These are phyloP conservation scores for Mormyrus hasselquistii DNA, from an alignment of 2,797 vertebrate genomes.

Conservation along the genomic window DNA sequence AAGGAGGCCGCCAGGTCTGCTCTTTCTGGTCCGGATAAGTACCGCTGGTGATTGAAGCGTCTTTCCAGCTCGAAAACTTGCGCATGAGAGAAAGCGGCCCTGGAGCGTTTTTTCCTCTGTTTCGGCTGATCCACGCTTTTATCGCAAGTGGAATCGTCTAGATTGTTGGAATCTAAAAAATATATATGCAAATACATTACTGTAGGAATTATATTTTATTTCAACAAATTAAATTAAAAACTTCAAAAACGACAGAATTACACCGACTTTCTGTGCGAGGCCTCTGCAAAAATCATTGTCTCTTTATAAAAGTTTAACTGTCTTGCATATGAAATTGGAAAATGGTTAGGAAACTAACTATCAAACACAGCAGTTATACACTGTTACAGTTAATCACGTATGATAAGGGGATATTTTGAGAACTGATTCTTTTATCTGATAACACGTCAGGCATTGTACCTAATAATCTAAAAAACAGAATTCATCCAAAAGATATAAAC, in stretches of 20 bases:
- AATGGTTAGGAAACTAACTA: not conserved
- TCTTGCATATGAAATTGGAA: not conserved
- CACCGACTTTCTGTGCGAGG: not conserved
- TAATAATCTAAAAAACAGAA: not conserved
- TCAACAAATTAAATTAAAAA: not conserved
- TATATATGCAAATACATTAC: slow-evolving; percentile 13
- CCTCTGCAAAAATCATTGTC: not conserved
- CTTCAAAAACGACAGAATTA: not conserved
- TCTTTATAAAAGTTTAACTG: not conserved
- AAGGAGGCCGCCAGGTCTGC: slow-evolving; percentile 95
- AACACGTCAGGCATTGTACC: not conserved
- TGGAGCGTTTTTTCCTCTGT: slow-evolving; percentile 91
- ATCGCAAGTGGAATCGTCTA: slow-evolving; percentile 52
- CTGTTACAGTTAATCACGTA: not conserved
- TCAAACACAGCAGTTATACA: slow-evolving; percentile 5
- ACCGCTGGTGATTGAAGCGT: slow-evolving; percentile 96
- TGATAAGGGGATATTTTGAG: not conserved
- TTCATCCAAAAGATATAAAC: not conserved
- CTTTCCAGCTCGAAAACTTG: slow-evolving; percentile 98
- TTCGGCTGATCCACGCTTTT: slow-evolving; percentile 71
- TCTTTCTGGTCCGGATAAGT: slow-evolving; percentile 91
- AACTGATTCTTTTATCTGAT: not conserved
- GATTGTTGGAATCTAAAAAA: slow-evolving; percentile 56
- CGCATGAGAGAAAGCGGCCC: slow-evolving; percentile 94
- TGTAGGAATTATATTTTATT: not conserved